Conservation (phyloP, 2,113 vertebrate genomes). For the Physeter macrocephalus region DNA sequence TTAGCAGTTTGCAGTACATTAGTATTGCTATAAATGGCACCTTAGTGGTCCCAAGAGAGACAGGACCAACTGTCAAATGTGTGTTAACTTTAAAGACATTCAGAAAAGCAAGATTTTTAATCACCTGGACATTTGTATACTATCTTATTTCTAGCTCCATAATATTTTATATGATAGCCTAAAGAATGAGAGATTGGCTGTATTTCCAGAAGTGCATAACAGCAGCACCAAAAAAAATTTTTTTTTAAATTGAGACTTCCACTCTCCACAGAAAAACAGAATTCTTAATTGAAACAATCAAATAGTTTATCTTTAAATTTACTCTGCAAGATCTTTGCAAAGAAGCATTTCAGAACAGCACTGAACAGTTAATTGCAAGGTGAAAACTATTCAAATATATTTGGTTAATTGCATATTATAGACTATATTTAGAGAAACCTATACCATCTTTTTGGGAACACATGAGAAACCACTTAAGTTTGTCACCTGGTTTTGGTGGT, state of each 20-base stretch:
- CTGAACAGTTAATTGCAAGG: neutral
- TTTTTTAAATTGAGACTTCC: neutral
- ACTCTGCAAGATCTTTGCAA: neutral
- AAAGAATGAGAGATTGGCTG: neutral
- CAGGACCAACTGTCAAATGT: neutral
- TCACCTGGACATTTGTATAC: neutral
- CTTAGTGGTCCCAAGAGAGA: neutral
- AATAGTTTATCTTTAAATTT: neutral
- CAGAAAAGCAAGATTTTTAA: conserved; percentile 17
- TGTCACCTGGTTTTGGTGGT: neutral
- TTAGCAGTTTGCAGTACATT: neutral
- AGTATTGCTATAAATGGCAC: neutral
- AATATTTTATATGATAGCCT: neutral
- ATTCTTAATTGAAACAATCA: neutral
- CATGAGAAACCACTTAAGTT: neutral
- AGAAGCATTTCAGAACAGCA: neutral
- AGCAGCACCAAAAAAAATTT: neutral
- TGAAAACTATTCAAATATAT: neutral
- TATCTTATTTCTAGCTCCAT: neutral
- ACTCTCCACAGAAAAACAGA: neutral
- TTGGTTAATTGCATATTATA: neutral
- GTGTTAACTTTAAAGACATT: conserved; percentile 19
- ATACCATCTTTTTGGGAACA: neutral
- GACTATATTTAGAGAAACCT: neutral
- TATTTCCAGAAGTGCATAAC: neutral